phyloP scores from a whole-genome alignment of 2,797 vertebrate genomes.

The Sylvilagus floridanus region DNA sequence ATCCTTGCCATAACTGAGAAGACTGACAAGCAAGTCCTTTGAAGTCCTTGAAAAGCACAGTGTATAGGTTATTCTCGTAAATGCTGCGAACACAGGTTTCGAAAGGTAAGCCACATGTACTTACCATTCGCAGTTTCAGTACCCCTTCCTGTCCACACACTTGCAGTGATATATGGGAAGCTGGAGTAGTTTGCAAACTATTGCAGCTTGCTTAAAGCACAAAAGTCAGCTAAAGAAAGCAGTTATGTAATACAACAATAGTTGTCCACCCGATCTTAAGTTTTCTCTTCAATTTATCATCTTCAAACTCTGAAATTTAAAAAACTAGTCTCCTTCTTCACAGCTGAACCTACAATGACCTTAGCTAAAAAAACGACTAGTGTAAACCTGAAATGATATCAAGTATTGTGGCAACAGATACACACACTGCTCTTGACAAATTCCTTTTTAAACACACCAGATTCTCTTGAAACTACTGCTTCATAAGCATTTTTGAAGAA shows the following conservation, averaged over 20 bases:
- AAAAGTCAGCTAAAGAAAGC: constrained; percentile 38
- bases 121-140: constrained; percentile 77
- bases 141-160: constrained; percentile 54
- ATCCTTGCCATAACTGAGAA: constrained; percentile 21
- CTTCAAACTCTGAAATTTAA: constrained; percentile 51
- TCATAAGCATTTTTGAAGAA: constrained; percentile 3
- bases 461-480: background rate
- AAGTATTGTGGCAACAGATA: constrained; percentile 4
- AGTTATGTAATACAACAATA: background rate
- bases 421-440: background rate
- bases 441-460: background rate
- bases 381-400: background rate
- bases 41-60: constrained; percentile 51
- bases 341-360: background rate
- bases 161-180: background rate
- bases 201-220: background rate
- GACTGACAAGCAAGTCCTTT: constrained; percentile 19
- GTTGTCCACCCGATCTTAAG: background rate
- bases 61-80: background rate
- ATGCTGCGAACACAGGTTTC: constrained; percentile 56
- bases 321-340: constrained; percentile 20
- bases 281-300: constrained; percentile 15
- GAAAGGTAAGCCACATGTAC: constrained; percentile 73
- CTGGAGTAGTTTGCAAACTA: background rate
- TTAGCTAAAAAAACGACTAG: constrained; percentile 43